Base-by-base conservation (phyloP, 2,113 vertebrate species). In the Apeltes quadracus region DNA sequence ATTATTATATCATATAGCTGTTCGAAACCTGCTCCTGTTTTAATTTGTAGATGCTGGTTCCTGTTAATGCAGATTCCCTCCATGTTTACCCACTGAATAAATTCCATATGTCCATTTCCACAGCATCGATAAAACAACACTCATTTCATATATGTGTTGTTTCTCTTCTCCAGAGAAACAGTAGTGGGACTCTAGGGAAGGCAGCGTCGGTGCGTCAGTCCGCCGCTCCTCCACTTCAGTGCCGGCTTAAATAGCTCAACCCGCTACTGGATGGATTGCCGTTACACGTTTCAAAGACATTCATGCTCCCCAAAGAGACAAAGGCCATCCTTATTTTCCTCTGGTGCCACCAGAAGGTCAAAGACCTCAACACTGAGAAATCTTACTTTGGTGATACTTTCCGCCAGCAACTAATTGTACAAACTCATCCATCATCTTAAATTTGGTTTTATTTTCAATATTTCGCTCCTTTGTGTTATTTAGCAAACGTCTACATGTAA, bases 1-100 rank as follows among this genome's bases (percentile, higher is more conserved):
- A 72, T 79, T 61, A 55, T 76, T 39, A 51, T 25, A 18, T 55
- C 54, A 34, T 36, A 44, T 55, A 36, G 54, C 50, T 53, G 46
- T 18, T n/a, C 50, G 7, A 61, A 72, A 23, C 32, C 22, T 25
- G 63, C 15, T 68, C 23, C 22, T 14, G 23, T 43, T 67, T 34
- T 65, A 27, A 83, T 68, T 73, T 63, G 46, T 34, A 39, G 65
- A 44, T 65, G 15, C 10, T 43, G 12, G 51, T 46, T 56, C 22
- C 53, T 48, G 11, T 63, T 7, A 29, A 62, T 38, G 36, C 22
- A 41, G 58, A 54, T 29, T 36, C 25, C 15, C 36, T 46, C 56
- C 22, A 18, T 36, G 9, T 58, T 38, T 25, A 53, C 8, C 20
- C 44, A 14, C 51, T 58, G 25, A 13, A 57, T 25, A 59, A 23